Percentiles rank a stretch among this genome's conserved stretches.
Evolutionary conservation across 2,888 invertebrate genomes (phyloP).

Genomic region (Deilephila porcellus): DNA sequence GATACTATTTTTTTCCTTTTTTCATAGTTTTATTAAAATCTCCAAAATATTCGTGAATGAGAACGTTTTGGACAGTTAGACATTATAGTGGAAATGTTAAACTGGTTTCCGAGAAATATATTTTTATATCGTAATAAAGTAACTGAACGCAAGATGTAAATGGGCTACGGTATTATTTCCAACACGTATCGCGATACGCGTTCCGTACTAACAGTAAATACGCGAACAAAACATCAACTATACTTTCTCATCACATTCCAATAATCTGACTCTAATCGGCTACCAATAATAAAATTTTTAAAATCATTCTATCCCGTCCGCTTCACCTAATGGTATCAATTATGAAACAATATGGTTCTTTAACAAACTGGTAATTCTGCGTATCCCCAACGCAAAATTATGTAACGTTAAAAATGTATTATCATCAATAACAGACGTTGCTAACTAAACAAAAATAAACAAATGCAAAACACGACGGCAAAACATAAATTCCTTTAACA

Average conservation of each 20-base stretch:
- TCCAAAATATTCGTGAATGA: background rate
- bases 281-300: background rate
- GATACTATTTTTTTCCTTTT: too few species aligned
- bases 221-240: background rate
- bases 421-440: background rate
- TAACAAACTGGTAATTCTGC: background rate
- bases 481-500: background rate
- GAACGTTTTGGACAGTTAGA: background rate
- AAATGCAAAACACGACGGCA: background rate
- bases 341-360: background rate
- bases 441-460: background rate
- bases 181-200: slow-evolving; percentile 12
- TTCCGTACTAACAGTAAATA: slow-evolving; percentile 24
- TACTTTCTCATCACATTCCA: background rate
- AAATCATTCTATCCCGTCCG: background rate
- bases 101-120: background rate
- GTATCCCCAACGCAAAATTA: background rate
- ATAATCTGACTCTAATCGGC: background rate
- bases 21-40: background rate
- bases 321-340: background rate
- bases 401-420: background rate
- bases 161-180: slow-evolving; percentile 4
- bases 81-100: background rate
- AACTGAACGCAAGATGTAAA: slow-evolving; percentile 14
- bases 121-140: background rate